Conservation (phyloP, 1,140 invertebrate species). For the Phenacoccus solenopsis region DNA sequence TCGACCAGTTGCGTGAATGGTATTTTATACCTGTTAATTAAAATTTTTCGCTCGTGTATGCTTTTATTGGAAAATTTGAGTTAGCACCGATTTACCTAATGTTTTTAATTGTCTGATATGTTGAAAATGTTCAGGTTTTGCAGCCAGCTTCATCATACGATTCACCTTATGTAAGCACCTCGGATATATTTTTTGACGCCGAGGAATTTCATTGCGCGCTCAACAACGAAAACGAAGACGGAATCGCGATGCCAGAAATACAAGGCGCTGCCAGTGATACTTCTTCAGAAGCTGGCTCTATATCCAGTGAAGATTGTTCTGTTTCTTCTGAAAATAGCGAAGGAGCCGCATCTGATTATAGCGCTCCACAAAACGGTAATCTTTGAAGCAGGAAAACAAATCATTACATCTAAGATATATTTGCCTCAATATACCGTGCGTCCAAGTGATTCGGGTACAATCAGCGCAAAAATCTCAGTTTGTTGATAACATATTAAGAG, state of each 20-base stretch:
- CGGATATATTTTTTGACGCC: slow-evolving; percentile 68
- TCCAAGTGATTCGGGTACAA: no score
- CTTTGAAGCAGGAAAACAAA: not conserved
- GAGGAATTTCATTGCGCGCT: slow-evolving; percentile 39
- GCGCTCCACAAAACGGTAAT: slow-evolving; percentile 26
- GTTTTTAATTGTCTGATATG: no score
- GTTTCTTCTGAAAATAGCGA: slow-evolving; percentile 28
- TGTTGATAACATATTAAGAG: no score
- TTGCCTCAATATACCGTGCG: no score
- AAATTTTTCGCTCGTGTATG: no score
- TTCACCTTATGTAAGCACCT: slow-evolving; percentile 62
- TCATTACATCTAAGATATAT: no score
- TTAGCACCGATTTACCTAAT: no score
- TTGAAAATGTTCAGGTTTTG: slow-evolving; percentile 28
- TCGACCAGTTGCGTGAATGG: no score
- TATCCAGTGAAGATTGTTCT: slow-evolving; percentile 47
- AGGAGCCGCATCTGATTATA: slow-evolving; percentile 29
- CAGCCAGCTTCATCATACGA: slow-evolving; percentile 55
- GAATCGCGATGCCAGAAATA: slow-evolving; percentile 28
- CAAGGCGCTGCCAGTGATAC: slow-evolving; percentile 39
- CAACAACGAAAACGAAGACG: slow-evolving; percentile 18
- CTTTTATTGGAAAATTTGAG: no score
- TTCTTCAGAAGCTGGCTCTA: slow-evolving; percentile 48
- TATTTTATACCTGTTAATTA: no score
- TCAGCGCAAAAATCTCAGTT: no score